Evolutionary conservation across 2,797 vertebrate genomes (phyloP), one percentile per base, ranked within the genome.

Genomic region (Melanitta fusca): DNA sequence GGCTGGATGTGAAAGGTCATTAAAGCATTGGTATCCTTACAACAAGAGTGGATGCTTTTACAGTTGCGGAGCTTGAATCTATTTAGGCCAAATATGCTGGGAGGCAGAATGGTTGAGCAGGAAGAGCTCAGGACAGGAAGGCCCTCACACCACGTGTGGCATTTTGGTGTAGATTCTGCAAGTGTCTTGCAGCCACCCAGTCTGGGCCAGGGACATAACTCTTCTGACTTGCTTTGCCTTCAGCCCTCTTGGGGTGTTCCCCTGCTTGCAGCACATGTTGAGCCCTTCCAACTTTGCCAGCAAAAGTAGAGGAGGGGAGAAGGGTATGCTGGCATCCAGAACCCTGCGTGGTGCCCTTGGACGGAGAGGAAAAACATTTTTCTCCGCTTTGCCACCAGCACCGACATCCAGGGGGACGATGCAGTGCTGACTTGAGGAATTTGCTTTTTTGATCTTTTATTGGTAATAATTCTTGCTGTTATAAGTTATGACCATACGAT

Each of bases 141-240:
- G 45, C 10, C 32, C 4, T 36, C 2, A 1, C 30, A 38, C 7
- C 43, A 28, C 0, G 0, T 3, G 27, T n/a, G 16, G 22, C 0
- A 1, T 38, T 58, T 36, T 47, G 13, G 43, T n/a, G 34, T 21
- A 10, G n/a, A 53, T 39, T 19, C 51, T 34, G 43, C 22, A 15
- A 8, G 19, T 8, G 27, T 61, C 78, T 17, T 2, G 3, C 13
- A 18, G 69, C 32, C 3, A 1, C 47, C 14, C 28, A 4, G 25
- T 18, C 16, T 21, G 10, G 30, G 65, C 4, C 8, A 47, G 64
- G 64, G 39, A 71, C 24, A 5, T 58, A 49, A 14, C 34, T n/a
- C 53, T 30, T 53, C 20, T 13, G 36, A 32, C 19, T 56, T 43
- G 32, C 47, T 79, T 41, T 13, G 36, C 8, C 24, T 64, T 45